Percentiles rank a stretch among this genome's conserved stretches.
Conservation (phyloP, 2,113 vertebrate species). For the Lasiurus cinereus region DNA sequence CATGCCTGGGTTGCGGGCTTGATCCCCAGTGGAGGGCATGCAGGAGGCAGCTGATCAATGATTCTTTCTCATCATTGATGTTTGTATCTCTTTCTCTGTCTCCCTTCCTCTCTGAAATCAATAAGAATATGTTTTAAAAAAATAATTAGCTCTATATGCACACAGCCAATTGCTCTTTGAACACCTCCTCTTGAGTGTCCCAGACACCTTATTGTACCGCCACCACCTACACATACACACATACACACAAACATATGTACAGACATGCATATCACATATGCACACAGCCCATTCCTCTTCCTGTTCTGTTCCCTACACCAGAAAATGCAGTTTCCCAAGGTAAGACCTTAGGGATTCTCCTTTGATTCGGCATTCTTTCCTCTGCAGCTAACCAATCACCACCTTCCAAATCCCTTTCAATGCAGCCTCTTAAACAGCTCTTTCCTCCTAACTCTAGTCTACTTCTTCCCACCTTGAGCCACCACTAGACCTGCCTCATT, state of each 20-base stretch:
- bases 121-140: no score
- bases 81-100: no score
- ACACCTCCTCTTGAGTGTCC: background rate
- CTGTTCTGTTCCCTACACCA: background rate
- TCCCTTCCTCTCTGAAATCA: no score
- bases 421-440: background rate
- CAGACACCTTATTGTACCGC: background rate
- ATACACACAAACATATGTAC: background rate
- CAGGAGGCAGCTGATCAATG: no score
- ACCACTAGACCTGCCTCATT: background rate
- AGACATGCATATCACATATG: background rate
- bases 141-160: background rate
- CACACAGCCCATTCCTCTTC: background rate
- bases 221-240: background rate
- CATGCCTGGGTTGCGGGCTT: no score
- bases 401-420: background rate
- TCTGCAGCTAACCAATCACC: background rate
- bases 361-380: background rate
- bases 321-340: background rate
- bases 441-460: background rate
- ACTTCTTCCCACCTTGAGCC: background rate
- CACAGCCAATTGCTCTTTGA: background rate
- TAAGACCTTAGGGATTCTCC: background rate
- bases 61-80: no score
- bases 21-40: no score